Evolutionary conservation across 2,888 invertebrate genomes (phyloP), one percentile per base, ranked within the genome.

Genomic region (Microplitis manilae): DNA sequence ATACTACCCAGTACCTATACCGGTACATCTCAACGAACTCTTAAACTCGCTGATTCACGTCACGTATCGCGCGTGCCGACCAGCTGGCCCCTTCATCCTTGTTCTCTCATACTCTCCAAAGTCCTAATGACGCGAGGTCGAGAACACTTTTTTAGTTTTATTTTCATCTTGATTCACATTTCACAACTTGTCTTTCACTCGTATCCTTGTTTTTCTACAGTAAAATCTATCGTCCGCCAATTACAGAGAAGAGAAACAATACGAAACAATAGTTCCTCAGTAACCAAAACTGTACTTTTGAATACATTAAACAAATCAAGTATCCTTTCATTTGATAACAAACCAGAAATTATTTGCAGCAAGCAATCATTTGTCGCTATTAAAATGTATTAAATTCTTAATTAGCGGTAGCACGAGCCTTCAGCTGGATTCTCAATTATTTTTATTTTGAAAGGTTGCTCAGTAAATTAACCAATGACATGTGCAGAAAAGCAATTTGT

Each of bases 1-100:
- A 30, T 30, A 30, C 30, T 50, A 50, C 4, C 50, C 13, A 13
- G 50, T 50, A 8, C 13, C 50, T 50, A 13, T 13, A 13, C 50
- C 13, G 13, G 13, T 13, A 50, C 9, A 50, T 50, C 50, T 30
- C 50, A 50, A 38, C 13, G 65, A 62, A 17, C 61, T 68, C 65
- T 39, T 72, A 76, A 76, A 80, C 79, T 82, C 79, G 77, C 62
- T 70, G 77, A 86, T 86, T 87, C 86, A 68, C 79, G 78, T 83
- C 86, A 86, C 86, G 86, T 86, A 78, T 80, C 81, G 80, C 78
- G 80, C 78, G 81, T 80, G 82, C 78, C 83, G 81, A 79, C 79
- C 81, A 79, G 81, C 80, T 82, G 80, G 80, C 80, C 81, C 81
- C 79, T 79, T 65, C 65, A 50, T 13, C 50, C 50, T 13, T 59